Base-by-base conservation (phyloP, 1,140 invertebrate genomes). In the Leptinotarsa lineolata region DNA sequence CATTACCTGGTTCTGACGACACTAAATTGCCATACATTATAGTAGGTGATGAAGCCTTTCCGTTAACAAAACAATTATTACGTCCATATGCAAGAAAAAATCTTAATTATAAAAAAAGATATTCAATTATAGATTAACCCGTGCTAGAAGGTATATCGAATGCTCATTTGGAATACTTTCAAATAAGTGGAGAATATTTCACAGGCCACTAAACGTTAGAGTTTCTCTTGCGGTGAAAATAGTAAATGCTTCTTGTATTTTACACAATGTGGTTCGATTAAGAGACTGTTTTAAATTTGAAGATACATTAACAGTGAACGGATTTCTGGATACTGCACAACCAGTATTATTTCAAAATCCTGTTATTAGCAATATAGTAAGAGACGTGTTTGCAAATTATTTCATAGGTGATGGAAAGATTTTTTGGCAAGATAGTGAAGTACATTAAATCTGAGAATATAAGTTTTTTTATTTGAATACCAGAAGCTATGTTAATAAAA, bases 41-140 rank as follows among this genome's bases (percentile, higher is more conserved):
- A 74, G 66, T 81, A 44, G 79, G 66, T 18, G 82, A 84, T 72
- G 82, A 84, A 73, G 84, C 82, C 39, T 86, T 86, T 78, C 77
- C 73, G 54, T 73, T 84, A 24, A 73, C 45, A 15, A 66, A 75
- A 16, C 71, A 83, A 74, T 44, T 85, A 21, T 72, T 86, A 73
- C 72, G 81, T 60, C 86, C 85, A 44, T 86, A 84, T 79, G 73
- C 82, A 22, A 80, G 82, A 68, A 83, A 71, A 65, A 63, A 68
- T 64, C 75, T 86, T 45, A 68, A 75, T 48, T 61, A 79, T 21
- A 69, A 81, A 48, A 84, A 78, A 74, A 72, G 74, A 80, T 85
- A 22, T 87, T 85, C 79, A 87, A 88, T 76, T 87, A 87, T 75
- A 73, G 83, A 21, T 73, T 86, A 24, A 77, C 78, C 30, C 73